These are phyloP conservation scores for Monoplex corrugatus DNA, from an alignment of 2,888 invertebrate genomes.

Conservation along the genomic window DNA sequence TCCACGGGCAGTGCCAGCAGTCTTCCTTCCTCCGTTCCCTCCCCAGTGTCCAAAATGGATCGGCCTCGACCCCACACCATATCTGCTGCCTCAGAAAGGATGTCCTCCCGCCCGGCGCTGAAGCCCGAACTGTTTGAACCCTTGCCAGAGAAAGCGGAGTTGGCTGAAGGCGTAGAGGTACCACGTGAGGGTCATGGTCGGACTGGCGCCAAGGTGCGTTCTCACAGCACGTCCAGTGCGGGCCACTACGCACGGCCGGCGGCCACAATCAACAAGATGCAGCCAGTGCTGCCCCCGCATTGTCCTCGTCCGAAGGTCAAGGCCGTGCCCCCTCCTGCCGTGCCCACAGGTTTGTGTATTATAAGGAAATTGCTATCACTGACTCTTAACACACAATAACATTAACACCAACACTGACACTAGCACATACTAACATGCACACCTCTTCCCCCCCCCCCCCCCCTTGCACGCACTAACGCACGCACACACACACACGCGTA, in stretches of 20 bases:
- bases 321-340: conserved; percentile 74
- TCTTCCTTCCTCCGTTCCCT: conserved; percentile 63
- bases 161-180: conserved; percentile 54
- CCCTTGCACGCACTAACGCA: no score
- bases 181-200: conserved; percentile 56
- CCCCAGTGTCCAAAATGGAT: conserved; percentile 73
- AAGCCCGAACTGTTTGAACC: conserved; percentile 94
- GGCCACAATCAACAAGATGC: conserved; percentile 76
- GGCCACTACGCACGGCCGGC: conserved; percentile 67
- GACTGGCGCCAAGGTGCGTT: conserved; percentile 59
- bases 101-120: conserved; percentile 88
- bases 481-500: no score
- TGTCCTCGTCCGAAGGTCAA: conserved; percentile 76
- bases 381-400: background rate
- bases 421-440: no score
- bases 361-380: background rate
- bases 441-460: no score
- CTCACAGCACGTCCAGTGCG: conserved; percentile 59
- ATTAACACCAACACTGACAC: no score
- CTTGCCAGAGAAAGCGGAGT: conserved; percentile 81
- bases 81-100: conserved; percentile 93
- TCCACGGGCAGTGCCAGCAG: conserved; percentile 79
- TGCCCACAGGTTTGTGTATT: conserved; percentile 62
- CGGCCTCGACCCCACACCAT: conserved; percentile 94
- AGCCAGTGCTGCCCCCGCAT: conserved; percentile 76